These are phyloP conservation scores for Lasioglossum calceatum DNA, from an alignment of 2,888 invertebrate genomes.

Conservation along the genomic window DNA sequence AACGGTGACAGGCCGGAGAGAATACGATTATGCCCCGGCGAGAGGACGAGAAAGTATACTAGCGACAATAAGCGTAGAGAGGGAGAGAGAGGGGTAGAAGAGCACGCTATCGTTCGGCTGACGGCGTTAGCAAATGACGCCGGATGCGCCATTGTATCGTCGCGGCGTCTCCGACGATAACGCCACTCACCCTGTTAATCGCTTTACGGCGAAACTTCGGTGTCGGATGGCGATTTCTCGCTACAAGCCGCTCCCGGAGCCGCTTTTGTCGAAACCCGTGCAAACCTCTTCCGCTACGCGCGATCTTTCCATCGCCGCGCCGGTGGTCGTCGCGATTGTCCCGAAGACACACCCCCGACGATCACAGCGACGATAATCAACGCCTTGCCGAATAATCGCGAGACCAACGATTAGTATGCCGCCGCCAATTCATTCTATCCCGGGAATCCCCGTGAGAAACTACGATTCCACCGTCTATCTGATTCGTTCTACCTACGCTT, in stretches of 20 bases:
- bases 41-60: constrained; percentile 64
- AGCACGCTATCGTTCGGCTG: constrained; percentile 53
- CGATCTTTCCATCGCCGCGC: constrained; percentile 21
- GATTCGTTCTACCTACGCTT: not conserved
- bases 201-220: constrained; percentile 70
- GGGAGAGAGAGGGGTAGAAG: not conserved
- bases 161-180: constrained; percentile 65
- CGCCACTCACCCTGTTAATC: constrained; percentile 66
- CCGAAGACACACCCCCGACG: constrained; percentile 26
- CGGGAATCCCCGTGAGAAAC: not conserved
- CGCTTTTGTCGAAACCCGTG: constrained; percentile 63
- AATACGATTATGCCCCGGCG: constrained; percentile 69
- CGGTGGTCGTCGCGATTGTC: constrained; percentile 33
- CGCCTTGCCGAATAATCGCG: not conserved
- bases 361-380: constrained; percentile 53
- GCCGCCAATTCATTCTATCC: constrained; percentile 62
- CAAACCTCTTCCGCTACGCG: constrained; percentile 39
- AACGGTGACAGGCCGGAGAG: constrained; percentile 32
- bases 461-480: not conserved
- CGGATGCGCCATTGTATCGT: constrained; percentile 70
- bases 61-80: constrained; percentile 56
- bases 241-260: not conserved
- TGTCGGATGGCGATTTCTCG: constrained; percentile 64
- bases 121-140: constrained; percentile 66
- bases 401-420: constrained; percentile 61